Conservation (phyloP, 1,140 invertebrate species). For the Drepana arcuata region DNA sequence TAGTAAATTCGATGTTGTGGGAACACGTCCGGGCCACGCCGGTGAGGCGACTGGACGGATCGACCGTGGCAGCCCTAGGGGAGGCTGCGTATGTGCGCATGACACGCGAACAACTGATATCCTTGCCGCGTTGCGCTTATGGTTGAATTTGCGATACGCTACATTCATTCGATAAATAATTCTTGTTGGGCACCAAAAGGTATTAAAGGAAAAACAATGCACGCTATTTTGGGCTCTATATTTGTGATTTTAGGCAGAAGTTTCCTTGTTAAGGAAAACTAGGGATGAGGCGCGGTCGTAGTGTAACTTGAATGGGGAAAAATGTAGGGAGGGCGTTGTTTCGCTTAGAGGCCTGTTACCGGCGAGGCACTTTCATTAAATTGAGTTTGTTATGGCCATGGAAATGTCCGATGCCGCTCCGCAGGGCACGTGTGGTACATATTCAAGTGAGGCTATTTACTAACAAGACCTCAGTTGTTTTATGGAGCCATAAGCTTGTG, state of each 20-base stretch:
- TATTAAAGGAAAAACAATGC: no score
- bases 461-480: no score
- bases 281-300: conserved; percentile 49
- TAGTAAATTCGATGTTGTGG: conserved; percentile 24
- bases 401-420: conserved; percentile 7
- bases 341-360: conserved; percentile 33
- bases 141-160: conserved; percentile 16
- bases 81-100: conserved; percentile 57
- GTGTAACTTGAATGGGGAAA: conserved; percentile 31
- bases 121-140: conserved; percentile 19
- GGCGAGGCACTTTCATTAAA: conserved; percentile 41
- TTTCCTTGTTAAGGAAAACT: conserved; percentile 20
- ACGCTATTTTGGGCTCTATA: no score
- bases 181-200: no score
- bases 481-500: no score
- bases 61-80: conserved; percentile 58
- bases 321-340: conserved; percentile 49
- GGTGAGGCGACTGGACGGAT: conserved; percentile 63
- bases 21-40: conserved; percentile 52
- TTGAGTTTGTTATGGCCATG: conserved; percentile 27
- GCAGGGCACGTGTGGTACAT: conserved; percentile 4
- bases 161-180: conserved; percentile 28
- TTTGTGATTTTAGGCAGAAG: no score
- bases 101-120: conserved; percentile 11
- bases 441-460: no score